A percentile compares a stretch with the other conserved stretches of the same genome.
Evolutionary conservation across 2,113 vertebrate genomes (phyloP).

Genomic region (Mesocricetus auratus): DNA sequence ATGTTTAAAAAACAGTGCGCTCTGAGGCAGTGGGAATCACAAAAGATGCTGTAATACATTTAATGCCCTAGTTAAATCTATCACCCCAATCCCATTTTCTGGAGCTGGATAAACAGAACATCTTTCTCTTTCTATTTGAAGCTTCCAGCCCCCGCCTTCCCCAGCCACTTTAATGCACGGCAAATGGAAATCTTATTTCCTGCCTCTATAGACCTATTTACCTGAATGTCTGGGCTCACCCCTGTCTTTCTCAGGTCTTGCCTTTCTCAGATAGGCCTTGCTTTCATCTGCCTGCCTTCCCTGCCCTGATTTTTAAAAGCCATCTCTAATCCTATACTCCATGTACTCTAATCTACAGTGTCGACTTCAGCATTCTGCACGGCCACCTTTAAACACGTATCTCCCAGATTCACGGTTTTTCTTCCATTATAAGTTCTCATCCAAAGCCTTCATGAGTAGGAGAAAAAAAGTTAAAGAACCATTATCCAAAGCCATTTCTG

Average conservation of each 20-base stretch:
- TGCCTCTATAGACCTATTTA: conserved; percentile 74
- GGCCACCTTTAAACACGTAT: conserved; percentile 74
- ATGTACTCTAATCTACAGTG: conserved; percentile 74
- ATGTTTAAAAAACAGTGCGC: conserved; percentile 51
- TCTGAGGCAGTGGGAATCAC: background rate
- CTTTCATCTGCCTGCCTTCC: conserved; percentile 62
- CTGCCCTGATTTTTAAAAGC: conserved; percentile 49
- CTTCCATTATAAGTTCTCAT: conserved; percentile 64
- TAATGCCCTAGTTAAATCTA: conserved; percentile 65
- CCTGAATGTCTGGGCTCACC: conserved; percentile 68
- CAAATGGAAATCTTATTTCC: conserved; percentile 77
- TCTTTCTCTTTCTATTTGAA: conserved; percentile 72
- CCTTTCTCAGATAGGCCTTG: conserved; percentile 58
- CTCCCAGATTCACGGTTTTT: conserved; percentile 69
- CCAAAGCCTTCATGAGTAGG: conserved; percentile 14
- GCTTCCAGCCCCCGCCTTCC: background rate
- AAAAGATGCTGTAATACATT: conserved; percentile 54
- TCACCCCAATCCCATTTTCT: conserved; percentile 28
- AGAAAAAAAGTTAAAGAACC: background rate
- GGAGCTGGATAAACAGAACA: conserved; percentile 72
- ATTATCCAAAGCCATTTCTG: conserved; percentile 57
- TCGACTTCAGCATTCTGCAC: conserved; percentile 80
- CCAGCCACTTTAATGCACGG: conserved; percentile 53
- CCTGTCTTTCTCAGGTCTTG: conserved; percentile 38
- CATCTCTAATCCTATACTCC: conserved; percentile 62